Percentiles rank a stretch among this genome's conserved stretches.
phyloP scores from a whole-genome alignment of 2,888 invertebrate species.

The Myathropa florea region DNA sequence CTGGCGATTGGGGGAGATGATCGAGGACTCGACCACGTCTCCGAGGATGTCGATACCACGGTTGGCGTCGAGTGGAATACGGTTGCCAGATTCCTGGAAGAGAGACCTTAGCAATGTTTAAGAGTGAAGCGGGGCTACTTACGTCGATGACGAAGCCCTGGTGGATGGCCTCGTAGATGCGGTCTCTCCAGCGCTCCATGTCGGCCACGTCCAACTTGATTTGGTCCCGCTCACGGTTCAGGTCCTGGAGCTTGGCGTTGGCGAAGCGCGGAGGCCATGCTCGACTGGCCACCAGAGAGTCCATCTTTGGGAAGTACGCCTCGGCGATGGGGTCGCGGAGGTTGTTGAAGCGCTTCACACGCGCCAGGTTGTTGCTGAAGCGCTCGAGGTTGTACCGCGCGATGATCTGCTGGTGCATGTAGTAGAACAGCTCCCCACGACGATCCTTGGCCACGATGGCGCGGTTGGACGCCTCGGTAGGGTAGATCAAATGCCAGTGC shows the following conservation, averaged over 20 bases:
- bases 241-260: constrained; percentile 82
- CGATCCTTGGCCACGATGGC: constrained; percentile 84
- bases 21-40: constrained; percentile 89
- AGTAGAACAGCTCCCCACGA: constrained; percentile 90
- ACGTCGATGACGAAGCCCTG: constrained; percentile 84
- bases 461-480: constrained; percentile 85
- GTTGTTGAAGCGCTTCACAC: constrained; percentile 85
- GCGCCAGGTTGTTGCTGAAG: constrained; percentile 86
- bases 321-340: constrained; percentile 87
- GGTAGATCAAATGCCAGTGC: constrained; percentile 86
- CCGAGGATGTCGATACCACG: constrained; percentile 90
- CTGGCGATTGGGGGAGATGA: constrained; percentile 85
- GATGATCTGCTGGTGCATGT: constrained; percentile 86
- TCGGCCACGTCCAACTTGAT: constrained; percentile 85
- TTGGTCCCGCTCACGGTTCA: constrained; percentile 86
- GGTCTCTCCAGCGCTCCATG: constrained; percentile 88
- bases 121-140: constrained; percentile 70
- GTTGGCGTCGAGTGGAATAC: constrained; percentile 83
- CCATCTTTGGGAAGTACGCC: constrained; percentile 92
- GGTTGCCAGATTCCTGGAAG: constrained; percentile 83
- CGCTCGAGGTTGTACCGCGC: constrained; percentile 89
- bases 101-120: not conserved
- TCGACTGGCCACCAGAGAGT: constrained; percentile 88
- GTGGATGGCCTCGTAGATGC: constrained; percentile 87
- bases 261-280: constrained; percentile 88